These are phyloP conservation scores for Oryzias dopingdopingensis DNA, from an alignment of 2,797 vertebrate species.

Conservation along the genomic window DNA sequence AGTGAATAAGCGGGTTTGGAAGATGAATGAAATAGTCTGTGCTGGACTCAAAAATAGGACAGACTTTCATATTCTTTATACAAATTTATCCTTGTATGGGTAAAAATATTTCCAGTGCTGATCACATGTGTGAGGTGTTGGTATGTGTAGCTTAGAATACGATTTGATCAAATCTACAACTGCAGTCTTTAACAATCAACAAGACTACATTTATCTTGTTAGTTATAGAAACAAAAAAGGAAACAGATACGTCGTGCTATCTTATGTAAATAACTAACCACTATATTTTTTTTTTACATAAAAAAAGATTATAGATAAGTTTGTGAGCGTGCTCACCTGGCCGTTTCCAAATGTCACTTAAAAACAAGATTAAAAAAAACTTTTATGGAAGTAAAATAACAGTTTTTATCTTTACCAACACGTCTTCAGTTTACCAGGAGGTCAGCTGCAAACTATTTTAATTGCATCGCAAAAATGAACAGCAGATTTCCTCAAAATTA, in stretches of 20 bases:
- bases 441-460: not conserved
- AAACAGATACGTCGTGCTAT: not conserved
- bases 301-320: not conserved
- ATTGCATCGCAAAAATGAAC: slow-evolving; percentile 4
- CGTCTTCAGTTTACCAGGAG: slow-evolving; percentile 6
- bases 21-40: no score
- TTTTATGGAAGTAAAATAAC: not conserved
- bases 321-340: not conserved
- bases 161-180: not conserved
- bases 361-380: not conserved
- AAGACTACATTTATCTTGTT: not conserved
- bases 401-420: not conserved
- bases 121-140: not conserved
- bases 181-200: not conserved
- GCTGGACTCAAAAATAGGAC: no score
- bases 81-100: not conserved
- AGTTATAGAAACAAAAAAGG: not conserved
- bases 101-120: not conserved
- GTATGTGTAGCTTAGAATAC: not conserved
- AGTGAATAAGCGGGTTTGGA: no score
- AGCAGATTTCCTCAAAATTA: slow-evolving; percentile 24
- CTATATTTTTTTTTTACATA: not conserved
- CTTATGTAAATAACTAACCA: not conserved
- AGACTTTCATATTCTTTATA: not conserved
- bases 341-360: no score